Evolutionary conservation across 2,797 vertebrate species (phyloP), one percentile per base, ranked within the genome.

Genomic region (Paramormyrops hopkinsi): DNA sequence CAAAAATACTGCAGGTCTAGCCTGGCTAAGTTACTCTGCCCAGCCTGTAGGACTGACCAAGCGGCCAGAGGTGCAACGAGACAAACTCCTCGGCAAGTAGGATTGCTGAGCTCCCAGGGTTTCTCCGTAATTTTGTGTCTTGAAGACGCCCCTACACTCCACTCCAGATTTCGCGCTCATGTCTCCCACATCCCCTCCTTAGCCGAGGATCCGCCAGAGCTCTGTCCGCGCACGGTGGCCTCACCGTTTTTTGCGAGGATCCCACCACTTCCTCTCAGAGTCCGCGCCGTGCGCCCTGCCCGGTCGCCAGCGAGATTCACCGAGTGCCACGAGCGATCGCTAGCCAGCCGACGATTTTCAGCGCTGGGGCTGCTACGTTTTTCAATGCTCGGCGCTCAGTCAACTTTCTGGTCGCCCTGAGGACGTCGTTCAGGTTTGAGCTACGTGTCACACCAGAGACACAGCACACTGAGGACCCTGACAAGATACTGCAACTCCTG

Each of bases 101-200:
- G 37, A 51, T 88, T 87, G 84, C 88, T 89, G 92, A 92, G 90
- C 91, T 86, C 82, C 9, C 90, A 41, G 33, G 29, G 9, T 33
- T n/a, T 29, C 2, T 22, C 25, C 9, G 3, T 85, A n/a, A 48
- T 22, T n/a, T 11, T 8, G 17, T 89, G 92, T 94, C 92, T 95
- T 92, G 91, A 91, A 33, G 62, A 29, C 92, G 92, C 92, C 92
- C 85, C 91, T 90, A 91, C 91, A 22, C n/a, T 62, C 91, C 93
- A 94, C 92, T 94, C 95, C 91, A 94, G 91, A 94, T 95, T 95
- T 94, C 91, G 94, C 90, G 92, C 94, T 92, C 91, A 92, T 93
- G 92, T 59, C 56, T 22, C 8, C 54, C 6, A 6, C 19, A 22
- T 8, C 54, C n/a, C n/a, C 54, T 22, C n/a, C n/a, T 59, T 8